A percentile compares a stretch with the other conserved stretches of the same genome.
Conservation (phyloP, 2,797 vertebrate species). For the Oryzias dopingdopingensis region DNA sequence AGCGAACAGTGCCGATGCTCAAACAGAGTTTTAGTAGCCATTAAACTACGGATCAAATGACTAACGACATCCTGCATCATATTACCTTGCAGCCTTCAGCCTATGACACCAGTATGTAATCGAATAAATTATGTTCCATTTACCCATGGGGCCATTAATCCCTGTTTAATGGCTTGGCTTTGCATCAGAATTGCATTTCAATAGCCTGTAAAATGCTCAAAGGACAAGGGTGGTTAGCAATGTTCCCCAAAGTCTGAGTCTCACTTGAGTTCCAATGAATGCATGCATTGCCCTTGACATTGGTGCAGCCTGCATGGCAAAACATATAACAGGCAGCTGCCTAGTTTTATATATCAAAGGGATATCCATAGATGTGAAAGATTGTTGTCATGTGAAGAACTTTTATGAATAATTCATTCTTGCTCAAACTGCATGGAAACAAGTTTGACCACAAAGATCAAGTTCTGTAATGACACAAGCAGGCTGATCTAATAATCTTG, state of each 20-base stretch:
- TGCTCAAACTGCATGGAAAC: slow-evolving; percentile 38
- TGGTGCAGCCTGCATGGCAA: slow-evolving; percentile 24
- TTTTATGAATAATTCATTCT: slow-evolving; percentile 58
- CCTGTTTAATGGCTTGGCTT: slow-evolving; percentile 52
- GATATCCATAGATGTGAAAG: slow-evolving; percentile 47
- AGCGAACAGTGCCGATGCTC: slow-evolving; percentile 12
- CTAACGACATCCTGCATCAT: slow-evolving; percentile 44
- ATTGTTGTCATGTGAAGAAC: slow-evolving; percentile 46
- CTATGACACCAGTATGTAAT: slow-evolving; percentile 55
- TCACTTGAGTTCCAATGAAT: slow-evolving; percentile 29
- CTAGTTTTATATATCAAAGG: slow-evolving; percentile 26
- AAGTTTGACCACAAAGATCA: slow-evolving; percentile 42
- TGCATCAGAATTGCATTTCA: slow-evolving; percentile 49
- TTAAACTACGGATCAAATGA: slow-evolving; percentile 44
- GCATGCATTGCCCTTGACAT: slow-evolving; percentile 40
- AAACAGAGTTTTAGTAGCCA: slow-evolving; percentile 28
- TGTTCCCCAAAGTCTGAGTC: slow-evolving; percentile 23
- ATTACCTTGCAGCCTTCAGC: slow-evolving; percentile 42
- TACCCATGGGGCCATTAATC: slow-evolving; percentile 57
- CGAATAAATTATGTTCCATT: slow-evolving; percentile 56
- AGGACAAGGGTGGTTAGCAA: slow-evolving; percentile 33
- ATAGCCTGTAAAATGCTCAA: slow-evolving; percentile 33
- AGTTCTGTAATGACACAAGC: slow-evolving; percentile 56
- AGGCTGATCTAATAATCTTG: slow-evolving; percentile 55
- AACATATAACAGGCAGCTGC: slow-evolving; percentile 33